phyloP scores from a whole-genome alignment of 37 sponge, comb jelly and placozoan species.

The Crambe crambe region DNA sequence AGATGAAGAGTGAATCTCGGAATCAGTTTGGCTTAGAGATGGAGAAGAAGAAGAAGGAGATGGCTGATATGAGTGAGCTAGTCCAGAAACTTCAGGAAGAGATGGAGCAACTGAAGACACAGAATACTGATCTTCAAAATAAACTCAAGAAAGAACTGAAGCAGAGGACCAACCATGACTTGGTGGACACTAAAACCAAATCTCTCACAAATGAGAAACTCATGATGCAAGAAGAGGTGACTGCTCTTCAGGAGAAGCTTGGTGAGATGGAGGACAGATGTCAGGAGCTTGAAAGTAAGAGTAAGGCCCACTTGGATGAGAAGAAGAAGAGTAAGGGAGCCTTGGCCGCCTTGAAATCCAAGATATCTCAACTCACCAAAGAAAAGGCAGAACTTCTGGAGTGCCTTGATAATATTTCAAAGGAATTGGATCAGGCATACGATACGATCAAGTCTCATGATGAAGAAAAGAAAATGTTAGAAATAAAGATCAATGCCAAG shows the following conservation, averaged over 20 bases:
- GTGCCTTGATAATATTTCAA: slow-evolving; percentile 2
- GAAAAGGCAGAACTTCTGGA: slow-evolving; percentile 17
- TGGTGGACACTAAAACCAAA: slow-evolving; percentile 3
- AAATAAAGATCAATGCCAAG: not conserved
- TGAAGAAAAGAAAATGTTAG: not conserved
- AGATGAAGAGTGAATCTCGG: not conserved
- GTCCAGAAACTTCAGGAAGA: slow-evolving; percentile 10
- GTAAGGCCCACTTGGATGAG: not conserved
- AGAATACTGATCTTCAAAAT: slow-evolving; percentile 22
- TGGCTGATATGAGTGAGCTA: not conserved
- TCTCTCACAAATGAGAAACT: slow-evolving; percentile 18
- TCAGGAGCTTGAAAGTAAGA: not conserved
- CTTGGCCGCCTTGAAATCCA: not conserved
- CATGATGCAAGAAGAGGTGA: not conserved
- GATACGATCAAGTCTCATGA: not conserved
- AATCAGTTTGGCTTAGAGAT: not conserved
- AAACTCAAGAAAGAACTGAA: slow-evolving; percentile 16
- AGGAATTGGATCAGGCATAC: not conserved
- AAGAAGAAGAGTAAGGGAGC: not conserved
- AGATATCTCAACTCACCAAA: not conserved
- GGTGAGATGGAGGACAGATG: not conserved
- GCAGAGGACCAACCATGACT: not conserved
- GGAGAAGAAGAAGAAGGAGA: not conserved
- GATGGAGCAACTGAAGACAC: slow-evolving; percentile 7
- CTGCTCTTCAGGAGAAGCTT: slow-evolving; percentile 9